Evolutionary conservation across 2,797 vertebrate genomes (phyloP), one percentile per base, ranked within the genome.

Genomic region (Pempheris klunzingeri): DNA sequence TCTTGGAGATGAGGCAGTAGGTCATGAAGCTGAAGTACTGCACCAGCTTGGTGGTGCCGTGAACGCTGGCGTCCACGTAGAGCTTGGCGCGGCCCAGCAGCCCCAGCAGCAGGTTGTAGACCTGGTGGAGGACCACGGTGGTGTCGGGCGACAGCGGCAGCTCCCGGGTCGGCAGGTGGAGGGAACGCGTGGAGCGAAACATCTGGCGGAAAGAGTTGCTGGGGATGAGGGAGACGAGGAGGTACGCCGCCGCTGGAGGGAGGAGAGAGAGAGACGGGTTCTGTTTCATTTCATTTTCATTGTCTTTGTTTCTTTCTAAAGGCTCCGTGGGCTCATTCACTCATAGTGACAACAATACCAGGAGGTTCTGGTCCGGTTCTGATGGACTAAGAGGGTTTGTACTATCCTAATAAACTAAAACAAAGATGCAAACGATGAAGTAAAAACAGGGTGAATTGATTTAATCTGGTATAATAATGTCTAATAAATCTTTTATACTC

Each of bases 1-100:
- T 99, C 95, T 99, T 99, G 89, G 98, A 99, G 95, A 99, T 98
- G 93, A 99, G 95, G 93, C 98, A 99, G 94, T 99, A 99, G 32
- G 97, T 99, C 97, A 99, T 99, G 93, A 99, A 99, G 94, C 98
- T 98, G 94, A 99, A 99, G 93, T 98, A 99, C 92, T 98, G 98
- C 76, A 99, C 98, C 82, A 99, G 96, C 87, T 99, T 99, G 80
- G 98, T 99, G 87, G 98, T 99, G 74, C 98, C 98, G 4, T 99
- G 98, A 30, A 99, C 97, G 64, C 96, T 97, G 86, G 97, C 98
- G 77, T 99, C 98, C 54, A 99, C 98, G 38, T 99, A 99, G 11
- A 99, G 96, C 91, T 99, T 99, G 84, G 98, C 98, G 68, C 98
- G 96, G 2, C 96, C 97, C 92, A 99, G 96, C 74, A 99, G 96